phyloP scores from a whole-genome alignment of 2,888 invertebrate genomes.

The Teinopalpus imperialis region DNA sequence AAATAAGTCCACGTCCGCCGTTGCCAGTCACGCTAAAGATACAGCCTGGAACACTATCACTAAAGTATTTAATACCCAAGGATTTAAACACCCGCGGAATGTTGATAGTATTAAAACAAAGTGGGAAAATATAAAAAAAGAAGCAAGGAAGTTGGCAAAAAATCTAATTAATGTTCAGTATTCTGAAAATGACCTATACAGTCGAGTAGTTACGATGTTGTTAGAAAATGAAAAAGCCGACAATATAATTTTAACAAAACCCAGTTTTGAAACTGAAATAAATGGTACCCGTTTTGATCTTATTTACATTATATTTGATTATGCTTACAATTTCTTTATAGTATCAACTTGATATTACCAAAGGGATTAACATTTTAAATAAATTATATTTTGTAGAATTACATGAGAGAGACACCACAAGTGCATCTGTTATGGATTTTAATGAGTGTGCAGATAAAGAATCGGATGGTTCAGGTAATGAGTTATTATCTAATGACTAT shows the following conservation, averaged over 20 bases:
- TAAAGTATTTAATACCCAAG: slow-evolving; percentile 52
- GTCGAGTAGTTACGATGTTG: slow-evolving; percentile 46
- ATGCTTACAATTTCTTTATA: too few relatives aligned
- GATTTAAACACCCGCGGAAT: slow-evolving; percentile 46
- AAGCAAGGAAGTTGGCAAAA: slow-evolving; percentile 48
- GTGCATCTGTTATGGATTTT: slow-evolving; percentile 29
- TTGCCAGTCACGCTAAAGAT: slow-evolving; percentile 55
- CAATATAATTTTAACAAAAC: slow-evolving; percentile 19
- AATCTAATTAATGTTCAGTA: slow-evolving; percentile 47
- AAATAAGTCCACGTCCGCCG: slow-evolving; percentile 53
- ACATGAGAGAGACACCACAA: slow-evolving; percentile 31
- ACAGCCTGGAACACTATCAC: slow-evolving; percentile 58
- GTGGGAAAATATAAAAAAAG: slow-evolving; percentile 66
- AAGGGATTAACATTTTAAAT: too few relatives aligned
- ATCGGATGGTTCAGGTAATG: slow-evolving; percentile 34
- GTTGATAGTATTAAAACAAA: slow-evolving; percentile 56
- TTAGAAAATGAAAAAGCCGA: slow-evolving; percentile 43
- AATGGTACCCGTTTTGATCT: slow-evolving; percentile 32
- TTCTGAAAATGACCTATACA: slow-evolving; percentile 39
- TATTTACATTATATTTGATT: too few relatives aligned
- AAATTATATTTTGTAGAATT: slow-evolving; percentile 22
- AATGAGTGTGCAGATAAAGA: slow-evolving; percentile 38
- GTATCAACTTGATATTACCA: too few relatives aligned
- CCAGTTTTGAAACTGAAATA: slow-evolving; percentile 25
- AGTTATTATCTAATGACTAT: too few relatives aligned